Conservation (phyloP, 2,888 invertebrate species). For the Polylopha cassiicola region DNA sequence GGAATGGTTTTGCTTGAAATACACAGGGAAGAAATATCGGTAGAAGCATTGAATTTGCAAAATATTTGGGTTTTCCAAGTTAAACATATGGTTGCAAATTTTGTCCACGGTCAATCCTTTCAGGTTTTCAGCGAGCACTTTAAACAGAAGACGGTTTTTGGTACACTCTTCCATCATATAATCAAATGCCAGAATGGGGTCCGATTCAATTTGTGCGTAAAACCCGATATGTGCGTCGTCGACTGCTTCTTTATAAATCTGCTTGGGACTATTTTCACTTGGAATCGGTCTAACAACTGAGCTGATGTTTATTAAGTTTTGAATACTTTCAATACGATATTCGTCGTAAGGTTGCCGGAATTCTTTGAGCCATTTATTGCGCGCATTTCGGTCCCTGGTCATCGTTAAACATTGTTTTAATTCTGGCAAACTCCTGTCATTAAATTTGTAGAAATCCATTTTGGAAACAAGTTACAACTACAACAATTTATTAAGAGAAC, state of each 20-base stretch:
- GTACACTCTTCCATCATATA: conserved; percentile 36
- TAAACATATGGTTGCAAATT: conserved; percentile 39
- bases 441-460: no score
- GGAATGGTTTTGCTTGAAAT: conserved; percentile 39
- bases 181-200: conserved; percentile 32
- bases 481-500: no score
- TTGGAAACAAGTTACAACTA: no score
- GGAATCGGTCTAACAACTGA: conserved; percentile 17
- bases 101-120: conserved; percentile 35
- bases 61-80: conserved; percentile 23
- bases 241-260: conserved; percentile 9
- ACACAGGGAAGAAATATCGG: conserved; percentile 36
- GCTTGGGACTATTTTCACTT: conserved; percentile 14
- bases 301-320: conserved; percentile 10
- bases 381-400: conserved; percentile 28
- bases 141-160: conserved; percentile 31
- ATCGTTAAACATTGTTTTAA: conserved; percentile 35
- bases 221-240: conserved; percentile 18
- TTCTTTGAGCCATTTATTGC: conserved; percentile 41
- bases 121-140: conserved; percentile 36
- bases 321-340: conserved; percentile 10
- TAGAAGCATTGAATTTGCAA: conserved; percentile 35
- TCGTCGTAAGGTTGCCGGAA: conserved; percentile 32
- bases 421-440: no score
- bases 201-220: conserved; percentile 35